phyloP scores from a whole-genome alignment of 2,797 vertebrate genomes.

The Fundulus diaphanus region DNA sequence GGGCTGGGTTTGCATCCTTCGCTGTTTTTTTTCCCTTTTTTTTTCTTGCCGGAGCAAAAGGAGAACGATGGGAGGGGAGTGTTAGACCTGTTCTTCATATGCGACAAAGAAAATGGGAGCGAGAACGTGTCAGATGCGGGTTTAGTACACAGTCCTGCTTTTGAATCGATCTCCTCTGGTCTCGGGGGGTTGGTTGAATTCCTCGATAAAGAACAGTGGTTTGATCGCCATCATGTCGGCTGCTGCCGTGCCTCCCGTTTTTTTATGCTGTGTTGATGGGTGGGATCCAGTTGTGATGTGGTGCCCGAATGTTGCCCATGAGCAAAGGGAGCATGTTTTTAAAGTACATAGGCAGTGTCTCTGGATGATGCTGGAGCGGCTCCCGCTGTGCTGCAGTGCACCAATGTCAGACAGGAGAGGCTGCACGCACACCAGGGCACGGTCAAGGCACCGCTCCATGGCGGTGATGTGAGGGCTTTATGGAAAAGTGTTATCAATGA shows the following conservation, averaged over 20 bases:
- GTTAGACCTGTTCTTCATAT: constrained; percentile 55
- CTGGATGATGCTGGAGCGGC: constrained; percentile 65
- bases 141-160: not conserved
- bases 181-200: not conserved
- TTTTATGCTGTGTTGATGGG: not conserved
- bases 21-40: constrained; percentile 24
- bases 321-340: constrained; percentile 20
- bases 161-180: not conserved
- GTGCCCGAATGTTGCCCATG: constrained; percentile 17
- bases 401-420: constrained; percentile 74
- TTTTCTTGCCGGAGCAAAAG: constrained; percentile 30
- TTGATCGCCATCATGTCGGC: not conserved
- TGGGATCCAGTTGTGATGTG: constrained; percentile 10
- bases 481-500: not conserved
- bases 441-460: constrained; percentile 28
- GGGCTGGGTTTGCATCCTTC: constrained; percentile 70
- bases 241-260: constrained; percentile 3
- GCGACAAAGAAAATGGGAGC: constrained; percentile 60
- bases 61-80: constrained; percentile 41
- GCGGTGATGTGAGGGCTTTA: not conserved
- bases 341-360: constrained; percentile 37
- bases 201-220: not conserved
- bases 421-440: constrained; percentile 46
- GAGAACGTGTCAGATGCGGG: constrained; percentile 9
- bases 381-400: constrained; percentile 85